Conservation (phyloP, 2,797 vertebrate species). For the Myiotriccus ornatus region DNA sequence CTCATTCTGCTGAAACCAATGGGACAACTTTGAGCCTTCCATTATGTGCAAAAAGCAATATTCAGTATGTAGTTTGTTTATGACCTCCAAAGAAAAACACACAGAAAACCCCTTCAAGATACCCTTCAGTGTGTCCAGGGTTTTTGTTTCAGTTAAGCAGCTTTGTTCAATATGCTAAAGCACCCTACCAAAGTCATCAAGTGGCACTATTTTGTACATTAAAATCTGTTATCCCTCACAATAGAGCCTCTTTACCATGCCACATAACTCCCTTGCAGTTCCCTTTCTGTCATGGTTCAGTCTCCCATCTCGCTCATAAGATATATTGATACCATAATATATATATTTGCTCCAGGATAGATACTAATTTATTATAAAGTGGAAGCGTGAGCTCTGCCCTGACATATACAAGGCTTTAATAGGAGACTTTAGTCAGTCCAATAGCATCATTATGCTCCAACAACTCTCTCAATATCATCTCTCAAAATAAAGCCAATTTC, state of each 20-base stretch:
- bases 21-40: neutral
- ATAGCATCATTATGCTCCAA: constrained; percentile 3
- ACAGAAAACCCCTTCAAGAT: neutral
- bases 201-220: neutral
- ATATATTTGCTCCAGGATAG: constrained; percentile 5
- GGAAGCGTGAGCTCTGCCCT: neutral
- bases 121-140: neutral
- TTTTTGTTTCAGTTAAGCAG: neutral
- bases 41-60: neutral
- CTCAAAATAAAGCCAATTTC: constrained; percentile 1
- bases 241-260: neutral
- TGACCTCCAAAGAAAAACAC: neutral
- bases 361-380: constrained; percentile 5
- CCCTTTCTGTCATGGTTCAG: neutral
- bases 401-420: neutral
- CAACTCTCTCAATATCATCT: neutral
- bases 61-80: neutral
- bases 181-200: neutral
- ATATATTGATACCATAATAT: neutral
- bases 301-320: neutral
- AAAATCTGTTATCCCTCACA: neutral
- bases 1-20: neutral
- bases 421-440: neutral
- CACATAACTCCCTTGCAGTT: neutral
- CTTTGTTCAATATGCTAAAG: neutral